phyloP scores from a whole-genome alignment of 2,888 invertebrate genomes.

The Rhorus exstirpatorius region DNA sequence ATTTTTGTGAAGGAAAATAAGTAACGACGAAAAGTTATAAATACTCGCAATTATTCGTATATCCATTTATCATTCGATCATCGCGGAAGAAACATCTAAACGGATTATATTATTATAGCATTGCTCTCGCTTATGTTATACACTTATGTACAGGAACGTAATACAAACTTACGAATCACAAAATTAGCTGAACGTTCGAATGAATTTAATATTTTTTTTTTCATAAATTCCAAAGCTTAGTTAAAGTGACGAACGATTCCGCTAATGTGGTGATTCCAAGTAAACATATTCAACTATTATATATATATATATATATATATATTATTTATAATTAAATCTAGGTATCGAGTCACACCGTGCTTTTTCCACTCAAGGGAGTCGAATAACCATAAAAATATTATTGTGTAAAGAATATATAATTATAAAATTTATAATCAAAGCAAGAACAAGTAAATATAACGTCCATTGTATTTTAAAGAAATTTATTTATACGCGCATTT shows the following conservation, averaged over 20 bases:
- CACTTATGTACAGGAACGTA: conserved; percentile 71
- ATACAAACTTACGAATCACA: conserved; percentile 56
- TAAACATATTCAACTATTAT: conserved; percentile 51
- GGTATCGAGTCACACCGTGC: conserved; percentile 40
- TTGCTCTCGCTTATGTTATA: conserved; percentile 65
- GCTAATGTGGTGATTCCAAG: conserved; percentile 46
- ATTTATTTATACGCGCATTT: background rate
- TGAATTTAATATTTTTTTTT: conserved; percentile 2
- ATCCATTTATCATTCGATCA: conserved; percentile 47
- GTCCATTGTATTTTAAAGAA: background rate
- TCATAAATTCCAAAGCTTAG: conserved; percentile 12
- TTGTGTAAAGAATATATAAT: background rate
- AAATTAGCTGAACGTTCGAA: conserved; percentile 47
- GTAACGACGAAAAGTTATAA: conserved; percentile 16
- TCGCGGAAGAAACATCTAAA: conserved; percentile 55
- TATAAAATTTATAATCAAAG: background rate
- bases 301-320: conserved; percentile 26
- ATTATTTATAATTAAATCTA: conserved; percentile 43
- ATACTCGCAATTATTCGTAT: conserved; percentile 35
- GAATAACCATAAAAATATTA: background rate
- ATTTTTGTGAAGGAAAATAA: conserved; percentile 34
- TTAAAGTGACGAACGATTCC: conserved; percentile 30
- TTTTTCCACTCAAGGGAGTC: conserved; percentile 19
- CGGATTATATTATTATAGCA: conserved; percentile 46
- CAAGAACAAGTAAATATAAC: background rate